Evolutionary conservation across 2,797 vertebrate genomes (phyloP).

Genomic region (Oryzias dopingdopingensis): DNA sequence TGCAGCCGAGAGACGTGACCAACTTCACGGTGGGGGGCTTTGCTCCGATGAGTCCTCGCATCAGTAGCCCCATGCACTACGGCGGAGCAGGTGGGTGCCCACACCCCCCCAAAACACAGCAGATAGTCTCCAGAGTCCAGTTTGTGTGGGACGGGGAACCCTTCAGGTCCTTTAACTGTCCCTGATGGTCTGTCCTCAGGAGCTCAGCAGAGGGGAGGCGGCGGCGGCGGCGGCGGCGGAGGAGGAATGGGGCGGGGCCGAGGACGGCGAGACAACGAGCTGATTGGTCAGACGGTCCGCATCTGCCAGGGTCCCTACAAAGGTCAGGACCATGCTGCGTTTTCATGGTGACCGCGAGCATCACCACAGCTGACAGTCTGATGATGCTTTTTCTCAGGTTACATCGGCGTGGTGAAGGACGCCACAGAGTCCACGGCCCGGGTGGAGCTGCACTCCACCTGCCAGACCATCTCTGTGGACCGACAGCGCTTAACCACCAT

Average conservation of each 20-base stretch:
- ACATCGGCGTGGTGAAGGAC: constrained; percentile 95
- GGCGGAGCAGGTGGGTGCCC: constrained; percentile 70
- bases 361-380: not conserved
- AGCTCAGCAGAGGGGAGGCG: constrained; percentile 71
- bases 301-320: constrained; percentile 97
- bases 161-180: too few relatives aligned
- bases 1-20: constrained; percentile 90
- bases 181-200: constrained; percentile 26
- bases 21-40: constrained; percentile 91
- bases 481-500: constrained; percentile 88
- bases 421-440: constrained; percentile 93
- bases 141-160: too few relatives aligned
- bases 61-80: constrained; percentile 94
- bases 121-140: too few relatives aligned
- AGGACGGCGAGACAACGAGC: constrained; percentile 90
- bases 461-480: constrained; percentile 97
- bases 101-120: not conserved
- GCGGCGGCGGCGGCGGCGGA: constrained; percentile 61
- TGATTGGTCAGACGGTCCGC: constrained; percentile 93
- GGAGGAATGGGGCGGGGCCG: constrained; percentile 87
- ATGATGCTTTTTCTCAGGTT: constrained; percentile 73
- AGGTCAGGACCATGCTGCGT: constrained; percentile 68
- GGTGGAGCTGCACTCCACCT: constrained; percentile 94
- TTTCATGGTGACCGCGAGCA: too few relatives aligned
- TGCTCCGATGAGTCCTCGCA: constrained; percentile 91